Conservation (phyloP, 2,888 invertebrate genomes). For the Cantharis rustica region DNA sequence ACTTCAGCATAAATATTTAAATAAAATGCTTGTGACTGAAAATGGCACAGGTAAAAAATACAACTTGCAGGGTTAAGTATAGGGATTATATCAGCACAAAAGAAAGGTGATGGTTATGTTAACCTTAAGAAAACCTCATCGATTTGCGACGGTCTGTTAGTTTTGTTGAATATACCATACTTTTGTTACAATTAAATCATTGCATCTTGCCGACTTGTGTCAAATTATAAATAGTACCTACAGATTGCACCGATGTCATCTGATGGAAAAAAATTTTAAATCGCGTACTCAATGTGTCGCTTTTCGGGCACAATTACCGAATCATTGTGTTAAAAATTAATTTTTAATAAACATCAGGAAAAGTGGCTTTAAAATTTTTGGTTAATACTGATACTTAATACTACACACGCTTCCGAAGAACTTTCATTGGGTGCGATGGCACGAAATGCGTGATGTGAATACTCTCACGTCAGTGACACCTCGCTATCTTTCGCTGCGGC, state of each 20-base stretch:
- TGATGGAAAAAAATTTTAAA: neutral
- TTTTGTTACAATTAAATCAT: conserved; percentile 16
- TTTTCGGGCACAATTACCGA: neutral
- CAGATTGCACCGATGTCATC: neutral
- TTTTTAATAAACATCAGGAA: neutral
- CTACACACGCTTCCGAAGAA: conserved; percentile 29
- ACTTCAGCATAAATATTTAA: conserved; percentile 19
- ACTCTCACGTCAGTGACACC: conserved; percentile 33
- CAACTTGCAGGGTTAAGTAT: conserved; percentile 36
- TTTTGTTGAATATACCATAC: conserved; percentile 19
- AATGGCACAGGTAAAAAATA: conserved; percentile 18
- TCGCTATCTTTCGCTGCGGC: conserved; percentile 32
- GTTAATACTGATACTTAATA: conserved; percentile 27
- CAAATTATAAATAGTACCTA: neutral
- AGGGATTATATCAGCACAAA: conserved; percentile 34
- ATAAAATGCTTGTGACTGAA: conserved; percentile 16
- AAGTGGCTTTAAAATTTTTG: conserved; percentile 10
- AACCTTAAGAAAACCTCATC: conserved; percentile 32
- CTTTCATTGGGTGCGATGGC: conserved; percentile 34
- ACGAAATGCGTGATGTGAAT: conserved; percentile 34
- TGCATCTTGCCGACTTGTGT: conserved; percentile 16
- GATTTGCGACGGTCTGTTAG: conserved; percentile 30
- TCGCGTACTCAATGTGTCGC: too few relatives aligned
- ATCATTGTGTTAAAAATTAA: neutral
- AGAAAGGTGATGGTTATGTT: conserved; percentile 41